Evolutionary conservation across 1,140 invertebrate genomes (phyloP).

Genomic region (Leptinotarsa lineolata): DNA sequence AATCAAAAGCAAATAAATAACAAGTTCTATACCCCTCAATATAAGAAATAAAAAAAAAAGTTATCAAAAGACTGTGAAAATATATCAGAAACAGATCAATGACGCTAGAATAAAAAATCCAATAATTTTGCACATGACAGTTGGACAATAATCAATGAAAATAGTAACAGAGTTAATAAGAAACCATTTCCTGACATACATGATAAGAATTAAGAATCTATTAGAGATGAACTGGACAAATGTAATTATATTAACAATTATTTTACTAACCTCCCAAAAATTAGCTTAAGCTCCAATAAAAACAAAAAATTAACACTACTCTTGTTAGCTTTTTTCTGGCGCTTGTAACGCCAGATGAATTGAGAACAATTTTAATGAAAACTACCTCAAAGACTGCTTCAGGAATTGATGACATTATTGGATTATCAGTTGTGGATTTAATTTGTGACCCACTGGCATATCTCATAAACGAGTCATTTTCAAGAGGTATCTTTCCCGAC

Average conservation of each 20-base stretch:
- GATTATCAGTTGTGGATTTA: conserved; percentile 9
- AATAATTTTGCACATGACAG: conserved; percentile 10
- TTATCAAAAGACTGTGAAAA: conserved; percentile 1
- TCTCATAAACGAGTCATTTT: conserved; percentile 17
- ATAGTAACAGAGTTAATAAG: conserved; percentile 5
- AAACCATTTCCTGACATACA: conserved; percentile 12
- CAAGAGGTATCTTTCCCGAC: background rate
- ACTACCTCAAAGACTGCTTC: background rate
- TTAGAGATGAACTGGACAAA: background rate
- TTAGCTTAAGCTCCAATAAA: background rate
- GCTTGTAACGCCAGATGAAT: conserved; percentile 8
- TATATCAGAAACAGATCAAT: conserved; percentile 16
- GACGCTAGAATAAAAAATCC: conserved; percentile 10
- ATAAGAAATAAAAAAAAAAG: background rate
- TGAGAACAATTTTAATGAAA: conserved; percentile 13
- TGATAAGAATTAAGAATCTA: background rate
- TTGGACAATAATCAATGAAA: conserved; percentile 16
- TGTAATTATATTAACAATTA: conserved; percentile 13
- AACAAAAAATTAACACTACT: conserved; percentile 12
- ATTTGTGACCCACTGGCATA: conserved; percentile 14
- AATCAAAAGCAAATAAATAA: background rate
- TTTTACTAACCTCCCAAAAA: conserved; percentile 14
- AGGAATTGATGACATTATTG: conserved; percentile 14
- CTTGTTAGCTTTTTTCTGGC: background rate
- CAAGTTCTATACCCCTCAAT: background rate